Evolutionary conservation across 2,113 vertebrate species (phyloP), one percentile per base, ranked within the genome.

Genomic region (Meleagris gallopavo): DNA sequence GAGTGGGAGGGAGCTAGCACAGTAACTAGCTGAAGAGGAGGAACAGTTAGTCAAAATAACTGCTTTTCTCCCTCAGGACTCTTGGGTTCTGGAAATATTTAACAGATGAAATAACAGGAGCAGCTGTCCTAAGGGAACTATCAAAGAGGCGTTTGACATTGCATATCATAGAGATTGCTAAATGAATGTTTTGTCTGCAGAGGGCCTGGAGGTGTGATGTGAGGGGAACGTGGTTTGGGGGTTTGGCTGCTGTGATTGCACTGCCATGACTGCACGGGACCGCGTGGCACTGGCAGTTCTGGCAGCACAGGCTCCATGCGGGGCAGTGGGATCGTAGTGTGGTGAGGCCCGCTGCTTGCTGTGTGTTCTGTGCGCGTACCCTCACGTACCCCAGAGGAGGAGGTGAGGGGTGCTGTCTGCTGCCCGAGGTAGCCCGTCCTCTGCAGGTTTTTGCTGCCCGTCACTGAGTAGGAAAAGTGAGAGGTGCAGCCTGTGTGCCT

Each of bases 31-130:
- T 97, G 96, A 95, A 80, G 94, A 95, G 94, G 96, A 95, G 91
- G 91, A 96, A 90, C 76, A 93, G 93, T 97, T 97, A 97, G 95
- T 94, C 83, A 97, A 97, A 97, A 97, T 95, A 96, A 79, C 83
- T 91, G 92, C 73, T 71, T 94, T 90, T 94, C 58, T 95, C 83
- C 90, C 93, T 8, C 16, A 88, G 95, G 93, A 95, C 90, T 88
- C 83, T 78, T 58, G 88, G 88, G 83, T 95, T 94, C 88, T 91
- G 61, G 65, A 95, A 94, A 76, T 89, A 83, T 90, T 97, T 93
- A 96, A 90, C 88, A 94, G 91, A 94, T 89, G 80, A 93, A 81
- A 54, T 86, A 84, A 85, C 85, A 82, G 43, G 94, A 96, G 94
- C 91, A 93, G 88, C 86, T 91, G 86, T 88, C 93, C 86, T 30